Percentiles rank a stretch among this genome's conserved stretches.
These are phyloP conservation scores for Scarus forsteni DNA, from an alignment of 2,797 vertebrate species.

Conservation along the genomic window DNA sequence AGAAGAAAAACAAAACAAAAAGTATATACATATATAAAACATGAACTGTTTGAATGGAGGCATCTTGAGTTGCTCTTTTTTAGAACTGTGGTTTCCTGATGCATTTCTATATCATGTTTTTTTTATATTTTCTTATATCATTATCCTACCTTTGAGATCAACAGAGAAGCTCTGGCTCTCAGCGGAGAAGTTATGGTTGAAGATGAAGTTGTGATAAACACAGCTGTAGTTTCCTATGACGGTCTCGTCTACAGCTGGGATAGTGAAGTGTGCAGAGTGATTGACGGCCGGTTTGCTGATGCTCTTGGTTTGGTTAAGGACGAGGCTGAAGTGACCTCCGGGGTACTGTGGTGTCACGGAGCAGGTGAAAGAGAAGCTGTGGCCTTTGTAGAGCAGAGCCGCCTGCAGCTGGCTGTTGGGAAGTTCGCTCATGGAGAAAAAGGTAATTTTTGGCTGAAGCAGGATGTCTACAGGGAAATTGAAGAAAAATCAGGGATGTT, in stretches of 20 bases:
- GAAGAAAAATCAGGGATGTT: neutral
- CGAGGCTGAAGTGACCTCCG: constrained; percentile 46
- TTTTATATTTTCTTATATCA: neutral
- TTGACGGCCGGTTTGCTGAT: constrained; percentile 28
- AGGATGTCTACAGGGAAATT: constrained; percentile 16
- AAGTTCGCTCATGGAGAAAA: fast-evolving
- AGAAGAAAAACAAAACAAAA: too few species aligned
- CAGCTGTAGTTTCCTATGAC: constrained; percentile 54
- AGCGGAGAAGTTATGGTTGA: constrained; percentile 26
- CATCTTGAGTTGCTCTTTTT: too few species aligned
- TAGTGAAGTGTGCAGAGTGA: constrained; percentile 43
- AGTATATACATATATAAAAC: too few species aligned
- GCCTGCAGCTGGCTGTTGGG: neutral
- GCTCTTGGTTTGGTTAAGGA: constrained; percentile 15
- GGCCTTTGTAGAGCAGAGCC: neutral
- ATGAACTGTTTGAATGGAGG: too few species aligned
- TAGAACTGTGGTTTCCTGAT: too few species aligned
- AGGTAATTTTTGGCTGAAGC: neutral
- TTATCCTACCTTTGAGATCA: constrained; percentile 25
- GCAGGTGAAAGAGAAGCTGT: constrained; percentile 42
- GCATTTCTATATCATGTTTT: too few species aligned
- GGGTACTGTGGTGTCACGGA: constrained; percentile 43
- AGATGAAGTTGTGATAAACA: constrained; percentile 41
- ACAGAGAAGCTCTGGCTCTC: constrained; percentile 33
- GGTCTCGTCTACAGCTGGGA: constrained; percentile 14